Percentiles rank a stretch among this genome's conserved stretches.
Evolutionary conservation across 2,797 vertebrate species (phyloP).

Genomic region (Lutra lutra): DNA sequence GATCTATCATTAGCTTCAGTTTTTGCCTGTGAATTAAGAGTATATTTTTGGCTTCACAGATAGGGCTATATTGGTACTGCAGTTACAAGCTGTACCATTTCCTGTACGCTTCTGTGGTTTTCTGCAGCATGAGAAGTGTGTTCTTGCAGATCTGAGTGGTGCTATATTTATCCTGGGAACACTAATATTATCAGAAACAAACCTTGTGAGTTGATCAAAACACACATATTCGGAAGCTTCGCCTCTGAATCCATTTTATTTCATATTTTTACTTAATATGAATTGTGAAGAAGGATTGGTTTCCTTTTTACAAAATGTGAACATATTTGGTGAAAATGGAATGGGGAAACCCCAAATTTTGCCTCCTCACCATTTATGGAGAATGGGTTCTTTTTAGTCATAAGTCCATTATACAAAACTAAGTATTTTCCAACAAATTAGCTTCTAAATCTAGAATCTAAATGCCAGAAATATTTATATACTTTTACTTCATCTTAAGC

Average conservation of each 20-base stretch:
- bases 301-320: conserved; percentile 39
- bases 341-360: conserved; percentile 36
- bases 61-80: conserved; percentile 74
- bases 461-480: conserved; percentile 16
- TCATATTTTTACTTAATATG: conserved; percentile 51
- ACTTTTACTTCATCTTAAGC: background rate
- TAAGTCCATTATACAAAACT: background rate
- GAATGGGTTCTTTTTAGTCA: background rate
- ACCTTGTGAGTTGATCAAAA: conserved; percentile 71
- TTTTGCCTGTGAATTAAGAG: conserved; percentile 60
- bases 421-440: conserved; percentile 46
- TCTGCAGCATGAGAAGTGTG: conserved; percentile 56
- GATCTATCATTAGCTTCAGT: conserved; percentile 47
- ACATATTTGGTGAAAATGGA: conserved; percentile 52
- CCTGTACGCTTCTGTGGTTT: conserved; percentile 46
- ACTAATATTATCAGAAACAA: conserved; percentile 77
- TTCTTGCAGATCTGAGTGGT: conserved; percentile 71
- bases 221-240: conserved; percentile 18
- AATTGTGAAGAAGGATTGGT: conserved; percentile 33
- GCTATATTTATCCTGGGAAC: conserved; percentile 80
- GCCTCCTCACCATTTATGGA: conserved; percentile 38
- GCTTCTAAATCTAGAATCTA: conserved; percentile 53
- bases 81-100: conserved; percentile 63
- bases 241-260: background rate
- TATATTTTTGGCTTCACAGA: conserved; percentile 77